Evolutionary conservation across 2,888 invertebrate genomes (phyloP).

Genomic region (Therioaphis trifolii): DNA sequence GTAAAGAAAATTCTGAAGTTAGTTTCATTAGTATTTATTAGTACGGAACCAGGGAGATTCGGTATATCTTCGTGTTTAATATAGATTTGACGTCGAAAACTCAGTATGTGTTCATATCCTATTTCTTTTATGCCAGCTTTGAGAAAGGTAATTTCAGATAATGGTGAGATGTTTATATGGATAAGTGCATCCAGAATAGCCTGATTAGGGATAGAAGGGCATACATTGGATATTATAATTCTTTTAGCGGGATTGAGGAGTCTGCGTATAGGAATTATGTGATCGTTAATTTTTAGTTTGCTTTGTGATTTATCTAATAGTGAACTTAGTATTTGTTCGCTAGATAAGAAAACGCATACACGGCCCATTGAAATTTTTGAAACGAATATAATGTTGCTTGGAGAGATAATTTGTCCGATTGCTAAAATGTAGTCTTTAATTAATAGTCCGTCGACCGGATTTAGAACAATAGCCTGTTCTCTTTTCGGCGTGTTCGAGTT

Average conservation of each 20-base stretch:
- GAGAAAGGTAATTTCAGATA: neutral
- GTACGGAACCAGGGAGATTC: neutral
- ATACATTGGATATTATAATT: neutral
- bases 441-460: conserved; percentile 5
- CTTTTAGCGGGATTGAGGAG: neutral
- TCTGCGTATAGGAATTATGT: neutral
- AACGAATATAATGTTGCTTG: conserved; percentile 4
- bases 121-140: neutral
- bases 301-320: neutral
- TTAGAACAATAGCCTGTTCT: too few relatives aligned
- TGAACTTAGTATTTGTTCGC: neutral
- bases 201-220: neutral
- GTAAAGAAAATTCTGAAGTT: neutral
- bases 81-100: neutral
- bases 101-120: neutral
- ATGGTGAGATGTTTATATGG: neutral
- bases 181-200: neutral
- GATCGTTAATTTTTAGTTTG: neutral
- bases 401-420: neutral
- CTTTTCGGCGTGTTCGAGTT: conserved; percentile 8
- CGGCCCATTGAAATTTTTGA: neutral
- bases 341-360: conserved; percentile 9
- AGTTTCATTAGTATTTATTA: neutral
- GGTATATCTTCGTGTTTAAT: neutral
- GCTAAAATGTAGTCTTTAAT: neutral